Evolutionary conservation across 2,797 vertebrate species (phyloP).

Genomic region (Xiphophorus birchmanni): DNA sequence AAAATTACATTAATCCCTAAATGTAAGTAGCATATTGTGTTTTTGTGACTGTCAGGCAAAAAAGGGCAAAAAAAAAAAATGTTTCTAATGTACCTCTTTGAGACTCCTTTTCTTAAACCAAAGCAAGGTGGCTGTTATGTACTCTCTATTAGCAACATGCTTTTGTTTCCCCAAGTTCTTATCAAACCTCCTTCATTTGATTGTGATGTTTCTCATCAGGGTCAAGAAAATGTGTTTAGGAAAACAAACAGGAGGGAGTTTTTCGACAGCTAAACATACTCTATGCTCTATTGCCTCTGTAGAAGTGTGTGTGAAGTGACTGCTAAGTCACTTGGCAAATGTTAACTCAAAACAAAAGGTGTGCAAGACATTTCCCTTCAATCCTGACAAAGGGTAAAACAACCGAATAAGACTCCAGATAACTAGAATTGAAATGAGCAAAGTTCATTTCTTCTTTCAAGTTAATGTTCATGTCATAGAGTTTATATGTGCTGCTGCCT

Average conservation of each 20-base stretch:
- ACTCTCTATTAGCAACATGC: background rate
- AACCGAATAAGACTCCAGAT: background rate
- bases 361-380: background rate
- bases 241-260: constrained; percentile 2
- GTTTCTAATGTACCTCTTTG: background rate
- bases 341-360: constrained; percentile 1
- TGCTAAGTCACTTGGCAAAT: constrained; percentile 8
- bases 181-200: background rate
- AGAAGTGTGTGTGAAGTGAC: constrained; percentile 3
- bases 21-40: background rate
- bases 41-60: background rate
- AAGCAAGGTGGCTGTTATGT: background rate
- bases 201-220: background rate
- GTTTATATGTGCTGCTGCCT: background rate
- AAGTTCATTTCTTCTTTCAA: background rate
- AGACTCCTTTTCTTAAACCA: background rate
- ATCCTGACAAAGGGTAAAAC: background rate
- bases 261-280: background rate
- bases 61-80: background rate
- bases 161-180: background rate
- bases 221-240: background rate
- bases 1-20: background rate
- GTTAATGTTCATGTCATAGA: background rate
- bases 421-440: background rate
- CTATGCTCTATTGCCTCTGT: background rate